These are phyloP conservation scores for Microcebus murinus DNA, from an alignment of 2,113 vertebrate species.

Conservation along the genomic window DNA sequence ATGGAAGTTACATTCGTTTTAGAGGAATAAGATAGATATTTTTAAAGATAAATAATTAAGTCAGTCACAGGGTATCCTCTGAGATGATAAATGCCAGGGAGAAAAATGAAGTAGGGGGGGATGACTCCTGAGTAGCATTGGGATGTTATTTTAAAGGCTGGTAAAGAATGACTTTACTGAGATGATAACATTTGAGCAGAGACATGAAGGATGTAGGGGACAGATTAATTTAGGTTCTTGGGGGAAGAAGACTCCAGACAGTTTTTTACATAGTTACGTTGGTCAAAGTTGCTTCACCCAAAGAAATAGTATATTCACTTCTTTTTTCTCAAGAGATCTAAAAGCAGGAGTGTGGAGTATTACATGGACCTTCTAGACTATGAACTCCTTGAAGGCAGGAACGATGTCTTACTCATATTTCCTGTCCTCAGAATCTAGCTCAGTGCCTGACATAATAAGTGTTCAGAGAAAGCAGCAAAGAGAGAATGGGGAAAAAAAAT, in stretches of 20 bases:
- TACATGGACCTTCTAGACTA: background rate
- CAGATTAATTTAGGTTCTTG: background rate
- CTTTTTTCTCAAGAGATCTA: background rate
- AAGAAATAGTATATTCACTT: background rate
- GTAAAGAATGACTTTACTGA: background rate
- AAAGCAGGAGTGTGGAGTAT: background rate
- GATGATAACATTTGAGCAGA: background rate
- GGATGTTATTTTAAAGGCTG: background rate
- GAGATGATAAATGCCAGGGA: background rate
- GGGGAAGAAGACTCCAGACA: background rate
- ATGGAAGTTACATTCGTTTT: background rate
- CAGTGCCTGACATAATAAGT: background rate
- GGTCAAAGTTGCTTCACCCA: background rate
- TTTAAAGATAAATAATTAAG: background rate
- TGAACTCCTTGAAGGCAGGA: background rate
- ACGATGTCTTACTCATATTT: background rate
- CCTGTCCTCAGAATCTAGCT: background rate
- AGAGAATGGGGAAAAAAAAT: background rate
- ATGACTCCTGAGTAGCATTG: background rate
- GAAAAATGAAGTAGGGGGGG: background rate
- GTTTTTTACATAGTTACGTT: background rate
- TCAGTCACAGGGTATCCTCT: background rate
- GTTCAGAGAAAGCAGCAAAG: background rate
- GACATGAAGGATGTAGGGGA: background rate
- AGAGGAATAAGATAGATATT: background rate